Conservation (phyloP, 2,113 vertebrate genomes). For the Carettochelys insculpta region DNA sequence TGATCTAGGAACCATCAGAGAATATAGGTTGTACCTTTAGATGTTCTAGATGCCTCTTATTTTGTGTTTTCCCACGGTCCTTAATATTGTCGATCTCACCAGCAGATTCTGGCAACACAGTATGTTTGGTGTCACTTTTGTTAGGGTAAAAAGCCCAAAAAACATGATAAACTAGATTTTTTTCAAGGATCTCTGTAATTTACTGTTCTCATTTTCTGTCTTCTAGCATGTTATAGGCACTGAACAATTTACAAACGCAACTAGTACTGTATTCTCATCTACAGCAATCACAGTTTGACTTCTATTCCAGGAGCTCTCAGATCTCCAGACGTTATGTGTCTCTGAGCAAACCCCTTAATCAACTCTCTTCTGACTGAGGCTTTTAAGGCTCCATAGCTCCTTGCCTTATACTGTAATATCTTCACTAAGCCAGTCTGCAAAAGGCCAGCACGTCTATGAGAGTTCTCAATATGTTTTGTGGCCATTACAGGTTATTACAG, state of each 20-base stretch:
- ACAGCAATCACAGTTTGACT: background rate
- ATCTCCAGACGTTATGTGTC: background rate
- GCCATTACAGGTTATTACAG: background rate
- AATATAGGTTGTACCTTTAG: background rate
- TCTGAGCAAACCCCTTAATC: background rate
- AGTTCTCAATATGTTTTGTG: background rate
- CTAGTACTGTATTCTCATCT: background rate
- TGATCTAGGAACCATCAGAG: background rate
- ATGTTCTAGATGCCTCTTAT: background rate
- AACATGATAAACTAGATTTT: background rate
- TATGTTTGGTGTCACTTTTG: background rate
- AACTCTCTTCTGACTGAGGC: background rate
- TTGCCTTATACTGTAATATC: background rate
- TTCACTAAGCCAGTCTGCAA: background rate
- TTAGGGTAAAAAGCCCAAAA: background rate
- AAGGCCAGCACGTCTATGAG: background rate
- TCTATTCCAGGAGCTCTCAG: background rate
- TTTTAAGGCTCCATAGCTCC: background rate
- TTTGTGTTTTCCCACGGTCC: background rate
- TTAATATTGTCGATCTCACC: background rate
- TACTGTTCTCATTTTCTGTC: background rate
- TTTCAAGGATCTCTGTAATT: background rate
- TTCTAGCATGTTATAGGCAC: background rate
- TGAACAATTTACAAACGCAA: background rate
- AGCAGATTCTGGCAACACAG: background rate